Conservation (phyloP, 2,113 vertebrate genomes). For the Phylloscopus trochilus region DNA sequence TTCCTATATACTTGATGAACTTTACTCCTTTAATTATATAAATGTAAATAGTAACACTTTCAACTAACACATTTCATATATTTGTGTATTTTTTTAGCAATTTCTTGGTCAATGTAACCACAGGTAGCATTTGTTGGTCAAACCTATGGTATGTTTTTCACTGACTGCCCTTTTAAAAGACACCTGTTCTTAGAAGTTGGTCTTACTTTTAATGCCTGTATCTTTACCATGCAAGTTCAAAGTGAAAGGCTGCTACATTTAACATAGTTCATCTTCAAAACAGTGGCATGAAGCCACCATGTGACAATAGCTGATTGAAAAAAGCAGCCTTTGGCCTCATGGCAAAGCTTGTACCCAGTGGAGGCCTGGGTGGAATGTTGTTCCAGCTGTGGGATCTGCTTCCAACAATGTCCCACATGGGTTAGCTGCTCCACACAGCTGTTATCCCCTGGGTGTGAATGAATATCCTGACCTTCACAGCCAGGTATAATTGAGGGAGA, state of each 20-base stretch:
- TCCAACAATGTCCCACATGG: accelerated
- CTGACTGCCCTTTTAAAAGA: background rate
- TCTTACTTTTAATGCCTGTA: background rate
- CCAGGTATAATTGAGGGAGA: background rate
- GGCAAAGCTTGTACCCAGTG: background rate
- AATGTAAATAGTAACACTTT: background rate
- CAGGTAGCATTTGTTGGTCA: background rate
- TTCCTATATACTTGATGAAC: background rate
- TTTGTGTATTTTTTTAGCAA: background rate
- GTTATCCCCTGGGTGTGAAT: accelerated
- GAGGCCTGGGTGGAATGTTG: background rate
- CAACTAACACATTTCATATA: background rate
- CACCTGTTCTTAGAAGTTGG: background rate
- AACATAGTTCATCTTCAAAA: background rate
- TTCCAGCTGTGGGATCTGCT: background rate
- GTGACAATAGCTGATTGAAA: background rate
- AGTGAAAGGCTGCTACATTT: background rate
- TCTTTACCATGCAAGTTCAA: background rate
- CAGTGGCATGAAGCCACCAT: background rate
- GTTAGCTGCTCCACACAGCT: background rate
- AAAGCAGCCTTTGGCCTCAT: background rate
- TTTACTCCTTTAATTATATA: background rate
- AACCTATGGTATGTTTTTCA: background rate
- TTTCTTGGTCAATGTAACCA: background rate
- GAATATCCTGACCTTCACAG: background rate